Conservation (phyloP, 2,113 vertebrate species). For the Neotoma lepida region DNA sequence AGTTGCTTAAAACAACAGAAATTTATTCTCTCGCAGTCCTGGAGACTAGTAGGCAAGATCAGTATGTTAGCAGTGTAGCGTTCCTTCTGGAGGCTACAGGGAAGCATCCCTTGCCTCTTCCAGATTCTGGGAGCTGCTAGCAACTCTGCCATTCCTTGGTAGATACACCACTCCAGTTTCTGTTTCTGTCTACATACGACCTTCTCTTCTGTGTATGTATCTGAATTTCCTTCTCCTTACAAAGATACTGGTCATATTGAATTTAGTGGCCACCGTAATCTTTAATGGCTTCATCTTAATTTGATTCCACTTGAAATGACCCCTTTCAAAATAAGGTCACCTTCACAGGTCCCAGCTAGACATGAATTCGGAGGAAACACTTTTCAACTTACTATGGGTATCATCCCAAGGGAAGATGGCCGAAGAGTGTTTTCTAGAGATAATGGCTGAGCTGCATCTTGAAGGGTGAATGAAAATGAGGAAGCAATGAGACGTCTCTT, state of each 20-base stretch:
- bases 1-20: conserved; percentile 12
- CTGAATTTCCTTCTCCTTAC: not conserved
- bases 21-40: not conserved
- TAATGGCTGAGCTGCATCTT: not conserved
- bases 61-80: not conserved
- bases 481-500: not conserved
- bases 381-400: not conserved
- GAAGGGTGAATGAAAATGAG: not conserved
- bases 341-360: not conserved
- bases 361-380: not conserved
- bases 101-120: not conserved
- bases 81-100: not conserved
- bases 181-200: not conserved
- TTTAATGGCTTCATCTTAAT: not conserved
- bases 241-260: not conserved
- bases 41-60: not conserved
- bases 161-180: not conserved
- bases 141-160: not conserved
- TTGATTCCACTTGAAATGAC: conserved; percentile 15
- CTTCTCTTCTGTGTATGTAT: not conserved
- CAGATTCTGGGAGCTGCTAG: not conserved
- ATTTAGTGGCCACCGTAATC: not conserved
- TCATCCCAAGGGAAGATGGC: not conserved
- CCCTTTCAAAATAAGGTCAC: conserved; percentile 16
- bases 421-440: not conserved